These are phyloP conservation scores for Dromius quadrimaculatus DNA, from an alignment of 2,888 invertebrate species.

Conservation along the genomic window DNA sequence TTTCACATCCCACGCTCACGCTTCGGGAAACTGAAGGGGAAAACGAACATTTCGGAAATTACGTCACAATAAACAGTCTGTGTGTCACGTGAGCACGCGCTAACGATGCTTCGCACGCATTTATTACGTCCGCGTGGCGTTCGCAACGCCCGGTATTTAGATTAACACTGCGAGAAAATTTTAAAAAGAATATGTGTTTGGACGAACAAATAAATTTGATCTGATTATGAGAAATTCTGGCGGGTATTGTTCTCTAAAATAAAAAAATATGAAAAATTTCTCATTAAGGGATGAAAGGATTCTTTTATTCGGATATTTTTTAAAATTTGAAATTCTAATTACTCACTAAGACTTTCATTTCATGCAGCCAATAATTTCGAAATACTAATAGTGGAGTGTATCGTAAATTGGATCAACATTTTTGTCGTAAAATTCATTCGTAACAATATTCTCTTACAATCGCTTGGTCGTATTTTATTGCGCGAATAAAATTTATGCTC, in stretches of 20 bases:
- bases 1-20: slow-evolving; percentile 13
- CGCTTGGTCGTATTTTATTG: no score
- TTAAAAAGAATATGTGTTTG: slow-evolving; percentile 12
- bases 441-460: no score
- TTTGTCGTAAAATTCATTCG: no score
- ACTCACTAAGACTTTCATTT: no score
- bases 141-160: slow-evolving; percentile 45
- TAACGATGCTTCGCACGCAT: slow-evolving; percentile 47
- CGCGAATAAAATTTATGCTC: no score
- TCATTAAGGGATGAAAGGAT: slow-evolving; percentile 36
- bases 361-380: no score
- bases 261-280: slow-evolving; percentile 14
- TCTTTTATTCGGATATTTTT: slow-evolving; percentile 16
- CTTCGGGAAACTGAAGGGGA: slow-evolving; percentile 30
- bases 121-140: slow-evolving; percentile 40
- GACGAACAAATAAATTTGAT: slow-evolving; percentile 25
- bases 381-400: no score
- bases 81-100: slow-evolving; percentile 45
- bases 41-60: slow-evolving; percentile 46
- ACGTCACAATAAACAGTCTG: slow-evolving; percentile 52
- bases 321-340: no score
- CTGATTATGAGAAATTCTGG: slow-evolving; percentile 27
- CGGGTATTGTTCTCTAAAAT: not conserved
- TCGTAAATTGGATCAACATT: no score
- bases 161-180: slow-evolving; percentile 36